Evolutionary conservation across 2,888 invertebrate genomes (phyloP).

Genomic region (Halictus ligatus): DNA sequence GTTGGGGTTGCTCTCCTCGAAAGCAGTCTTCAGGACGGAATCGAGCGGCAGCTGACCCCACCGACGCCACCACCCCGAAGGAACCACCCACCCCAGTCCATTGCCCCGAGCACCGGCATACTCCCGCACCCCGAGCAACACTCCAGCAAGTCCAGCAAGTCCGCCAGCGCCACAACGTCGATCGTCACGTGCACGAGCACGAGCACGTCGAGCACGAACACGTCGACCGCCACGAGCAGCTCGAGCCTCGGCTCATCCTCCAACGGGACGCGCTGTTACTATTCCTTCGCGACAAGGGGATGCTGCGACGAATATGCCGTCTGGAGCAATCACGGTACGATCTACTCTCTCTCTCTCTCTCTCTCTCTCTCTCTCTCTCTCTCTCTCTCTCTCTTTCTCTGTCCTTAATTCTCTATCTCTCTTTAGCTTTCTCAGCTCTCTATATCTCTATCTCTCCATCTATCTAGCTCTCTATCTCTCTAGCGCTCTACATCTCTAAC

Average conservation of each 20-base stretch:
- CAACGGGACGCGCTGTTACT: conserved; percentile 78
- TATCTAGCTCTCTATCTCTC: background rate
- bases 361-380: conserved; percentile 7
- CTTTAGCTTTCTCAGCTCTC: background rate
- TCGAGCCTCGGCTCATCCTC: conserved; percentile 80
- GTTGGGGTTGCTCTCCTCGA: conserved; percentile 54
- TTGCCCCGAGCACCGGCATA: conserved; percentile 74
- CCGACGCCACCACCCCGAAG: conserved; percentile 87
- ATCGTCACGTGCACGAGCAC: conserved; percentile 67
- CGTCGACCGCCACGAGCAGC: conserved; percentile 76
- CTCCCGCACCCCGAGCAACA: conserved; percentile 67
- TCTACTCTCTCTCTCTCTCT: conserved; percentile 32
- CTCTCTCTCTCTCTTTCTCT: conserved; percentile 6
- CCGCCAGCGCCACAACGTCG: conserved; percentile 69
- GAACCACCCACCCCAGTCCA: conserved; percentile 78
- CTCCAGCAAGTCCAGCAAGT: conserved; percentile 61
- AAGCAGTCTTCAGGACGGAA: conserved; percentile 86
- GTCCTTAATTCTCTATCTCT: conserved; percentile 6
- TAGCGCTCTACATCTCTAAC: background rate
- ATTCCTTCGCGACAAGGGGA: conserved; percentile 80
- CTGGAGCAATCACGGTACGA: conserved; percentile 83
- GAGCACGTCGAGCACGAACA: conserved; percentile 71
- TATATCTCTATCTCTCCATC: background rate
- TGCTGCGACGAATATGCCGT: conserved; percentile 82
- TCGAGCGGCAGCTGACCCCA: conserved; percentile 88